phyloP scores from a whole-genome alignment of 2,113 vertebrate species.

The Myotis yumanensis region DNA sequence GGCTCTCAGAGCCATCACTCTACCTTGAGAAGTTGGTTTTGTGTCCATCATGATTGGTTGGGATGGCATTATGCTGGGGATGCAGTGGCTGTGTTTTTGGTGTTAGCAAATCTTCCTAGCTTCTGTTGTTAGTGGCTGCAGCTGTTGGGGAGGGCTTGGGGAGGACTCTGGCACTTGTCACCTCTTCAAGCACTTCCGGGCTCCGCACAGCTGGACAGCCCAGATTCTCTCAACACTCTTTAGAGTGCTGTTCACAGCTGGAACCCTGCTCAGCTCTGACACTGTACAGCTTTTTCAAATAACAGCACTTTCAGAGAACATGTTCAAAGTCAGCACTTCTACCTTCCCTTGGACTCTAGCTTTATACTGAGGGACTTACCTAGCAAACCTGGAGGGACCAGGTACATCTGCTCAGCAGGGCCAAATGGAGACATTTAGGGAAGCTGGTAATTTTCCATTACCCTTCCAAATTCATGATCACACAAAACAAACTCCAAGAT shows the following conservation, averaged over 20 bases:
- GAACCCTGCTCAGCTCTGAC: slow-evolving; percentile 47
- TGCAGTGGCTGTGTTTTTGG: not conserved
- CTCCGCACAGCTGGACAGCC: slow-evolving; percentile 44
- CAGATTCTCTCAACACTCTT: slow-evolving; percentile 61
- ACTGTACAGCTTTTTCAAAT: slow-evolving; percentile 50
- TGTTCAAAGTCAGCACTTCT: slow-evolving; percentile 33
- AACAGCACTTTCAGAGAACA: slow-evolving; percentile 47
- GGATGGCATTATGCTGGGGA: not conserved
- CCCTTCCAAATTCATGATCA: not conserved
- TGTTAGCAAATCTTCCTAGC: not conserved
- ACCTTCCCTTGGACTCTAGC: not conserved
- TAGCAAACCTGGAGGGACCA: not conserved
- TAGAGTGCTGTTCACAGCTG: slow-evolving; percentile 49
- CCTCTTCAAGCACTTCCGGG: slow-evolving; percentile 54
- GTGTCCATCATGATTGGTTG: not conserved
- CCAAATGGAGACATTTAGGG: not conserved
- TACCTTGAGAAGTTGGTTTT: not conserved
- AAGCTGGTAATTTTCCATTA: not conserved
- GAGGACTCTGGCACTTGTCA: slow-evolving; percentile 42
- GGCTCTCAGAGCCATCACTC: not conserved
- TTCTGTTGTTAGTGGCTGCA: not conserved
- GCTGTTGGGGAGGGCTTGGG: not conserved
- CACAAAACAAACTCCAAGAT: not conserved
- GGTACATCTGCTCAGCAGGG: not conserved
- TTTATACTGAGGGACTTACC: not conserved